Evolutionary conservation across 2,113 vertebrate species (phyloP).

Genomic region (Macrotis lagotis): DNA sequence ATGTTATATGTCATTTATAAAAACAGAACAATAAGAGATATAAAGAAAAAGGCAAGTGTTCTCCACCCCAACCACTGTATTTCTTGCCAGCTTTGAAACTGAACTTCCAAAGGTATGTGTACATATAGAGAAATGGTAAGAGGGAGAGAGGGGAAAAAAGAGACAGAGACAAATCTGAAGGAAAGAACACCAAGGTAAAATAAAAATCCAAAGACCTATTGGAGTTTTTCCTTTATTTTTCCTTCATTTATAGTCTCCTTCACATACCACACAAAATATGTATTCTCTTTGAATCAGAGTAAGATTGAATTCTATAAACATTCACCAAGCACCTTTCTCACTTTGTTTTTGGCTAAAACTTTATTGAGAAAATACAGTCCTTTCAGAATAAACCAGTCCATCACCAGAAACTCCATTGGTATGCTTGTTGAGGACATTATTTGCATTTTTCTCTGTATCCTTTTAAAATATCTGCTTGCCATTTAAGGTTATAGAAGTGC

Average conservation of each 20-base stretch:
- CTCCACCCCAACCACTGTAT: too few relatives aligned
- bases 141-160: not conserved
- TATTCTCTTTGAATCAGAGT: not conserved
- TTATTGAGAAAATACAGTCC: not conserved
- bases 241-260: not conserved
- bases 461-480: constrained; percentile 64
- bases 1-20: not conserved
- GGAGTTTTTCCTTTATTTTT: not conserved
- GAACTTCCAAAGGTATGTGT: not conserved
- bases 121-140: not conserved
- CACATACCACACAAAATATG: not conserved
- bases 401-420: constrained; percentile 44
- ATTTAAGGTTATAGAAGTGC: constrained; percentile 74
- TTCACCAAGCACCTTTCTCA: constrained; percentile 5
- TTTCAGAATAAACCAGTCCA: not conserved
- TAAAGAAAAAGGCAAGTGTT: not conserved
- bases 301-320: not conserved
- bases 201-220: not conserved
- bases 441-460: constrained; percentile 52
- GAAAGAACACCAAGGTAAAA: not conserved
- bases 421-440: constrained; percentile 48
- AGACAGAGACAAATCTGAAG: not conserved
- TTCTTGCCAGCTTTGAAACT: not conserved
- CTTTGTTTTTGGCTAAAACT: constrained; percentile 2
- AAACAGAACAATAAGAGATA: not conserved